Base-by-base conservation (phyloP, 2,888 invertebrate species). In the Deilephila porcellus region DNA sequence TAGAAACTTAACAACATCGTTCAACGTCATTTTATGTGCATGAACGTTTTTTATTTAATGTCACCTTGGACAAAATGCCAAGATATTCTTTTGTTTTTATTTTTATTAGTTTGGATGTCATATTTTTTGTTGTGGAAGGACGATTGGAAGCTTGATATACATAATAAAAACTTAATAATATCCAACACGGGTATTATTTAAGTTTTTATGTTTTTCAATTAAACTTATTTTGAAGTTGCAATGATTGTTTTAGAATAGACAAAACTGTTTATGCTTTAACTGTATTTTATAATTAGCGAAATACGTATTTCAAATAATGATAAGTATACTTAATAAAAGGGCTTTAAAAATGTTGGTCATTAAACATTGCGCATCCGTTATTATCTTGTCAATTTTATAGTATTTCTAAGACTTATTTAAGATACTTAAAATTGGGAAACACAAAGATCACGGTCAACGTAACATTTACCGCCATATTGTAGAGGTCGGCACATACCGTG, bases 41-140 rank as follows among this genome's bases (percentile, higher is more conserved):
- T 67, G n/a, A 20, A 34, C 3, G 8, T 67, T 45, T 20, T 45
- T 67, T 25, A 25, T 45, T 25, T 67, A 25, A 14, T 67, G 45
- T 67, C 64, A 67, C 64, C 45, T 67, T 67, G 45, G 20, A 45
- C 3, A 67, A 45, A 14, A 4, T 45, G 25, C 37, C 14, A 20
- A 56, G 56, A 56, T 56, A 14, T 52, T 67, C 25, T 67, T 67
- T 45, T 45, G 45, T 67, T 67, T 32, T 67, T 67, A 67, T 67
- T 67, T 6, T 63, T 63, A 19, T 25, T n/a, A 56, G n/a, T 67
- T n/a, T 25, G 45, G 25, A 67, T 25, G n/a, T 64, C 25, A 11
- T 64, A 17, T 25, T 37, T 11, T 64, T 64, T 19, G 64, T 45
- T 34, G 6, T 64, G 45, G 14, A 20, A 45, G 45, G 37, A 67